These are phyloP conservation scores for Nycticebus coucang DNA, from an alignment of 2,113 vertebrate genomes.

Conservation along the genomic window DNA sequence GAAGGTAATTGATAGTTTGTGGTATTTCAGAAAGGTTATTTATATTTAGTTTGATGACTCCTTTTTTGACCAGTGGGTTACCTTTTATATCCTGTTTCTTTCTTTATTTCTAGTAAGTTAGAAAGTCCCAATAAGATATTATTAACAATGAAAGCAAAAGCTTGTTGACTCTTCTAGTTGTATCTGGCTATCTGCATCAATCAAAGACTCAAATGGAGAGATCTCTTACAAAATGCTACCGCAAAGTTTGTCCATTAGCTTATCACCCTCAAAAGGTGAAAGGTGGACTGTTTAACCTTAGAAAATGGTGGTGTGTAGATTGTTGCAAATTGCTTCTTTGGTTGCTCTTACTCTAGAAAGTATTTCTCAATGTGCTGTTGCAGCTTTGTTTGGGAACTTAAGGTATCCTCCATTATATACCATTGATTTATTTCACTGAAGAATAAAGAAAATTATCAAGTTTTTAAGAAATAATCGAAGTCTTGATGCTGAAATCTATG, in stretches of 20 bases:
- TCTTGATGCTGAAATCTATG: not conserved
- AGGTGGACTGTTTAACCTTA: not conserved
- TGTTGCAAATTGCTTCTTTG: not conserved
- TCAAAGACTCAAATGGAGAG: not conserved
- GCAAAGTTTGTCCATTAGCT: not conserved
- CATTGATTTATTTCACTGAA: not conserved
- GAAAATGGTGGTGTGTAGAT: not conserved
- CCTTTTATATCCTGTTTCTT: not conserved
- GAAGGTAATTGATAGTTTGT: not conserved
- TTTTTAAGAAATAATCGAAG: not conserved
- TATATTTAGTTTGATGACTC: not conserved
- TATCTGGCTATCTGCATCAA: conserved; percentile 5
- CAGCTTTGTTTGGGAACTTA: not conserved
- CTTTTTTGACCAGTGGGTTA: not conserved
- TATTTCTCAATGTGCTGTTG: not conserved
- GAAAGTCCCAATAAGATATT: not conserved
- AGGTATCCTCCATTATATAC: not conserved
- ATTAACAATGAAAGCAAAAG: not conserved
- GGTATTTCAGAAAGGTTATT: conserved; percentile 13
- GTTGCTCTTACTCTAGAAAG: conserved; percentile 18
- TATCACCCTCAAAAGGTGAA: not conserved
- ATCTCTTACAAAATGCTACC: not conserved
- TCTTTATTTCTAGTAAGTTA: conserved; percentile 16
- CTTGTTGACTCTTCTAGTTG: not conserved
- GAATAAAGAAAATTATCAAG: not conserved